phyloP scores from a whole-genome alignment of 1,140 invertebrate genomes.

The Daktulosphaira vitifoliae region DNA sequence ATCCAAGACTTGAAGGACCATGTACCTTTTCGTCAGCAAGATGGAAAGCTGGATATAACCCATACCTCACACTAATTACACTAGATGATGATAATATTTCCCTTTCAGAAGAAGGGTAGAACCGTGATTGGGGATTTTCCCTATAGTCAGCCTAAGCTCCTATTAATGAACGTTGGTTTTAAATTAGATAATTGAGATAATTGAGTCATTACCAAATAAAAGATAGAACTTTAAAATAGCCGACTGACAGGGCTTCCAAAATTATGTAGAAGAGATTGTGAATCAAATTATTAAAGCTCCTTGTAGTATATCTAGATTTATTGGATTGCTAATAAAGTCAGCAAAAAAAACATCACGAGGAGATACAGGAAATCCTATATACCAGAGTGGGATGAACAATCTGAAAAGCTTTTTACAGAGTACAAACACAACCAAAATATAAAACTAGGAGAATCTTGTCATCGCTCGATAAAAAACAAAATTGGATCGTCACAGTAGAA shows the following conservation, averaged over 20 bases:
- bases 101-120: not conserved
- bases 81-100: not conserved
- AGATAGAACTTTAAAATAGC: not conserved
- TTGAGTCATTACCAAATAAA: not conserved
- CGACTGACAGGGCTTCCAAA: not conserved
- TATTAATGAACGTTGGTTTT: not conserved
- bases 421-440: not conserved
- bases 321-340: not conserved
- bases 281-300: not conserved
- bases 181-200: not conserved
- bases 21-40: not conserved
- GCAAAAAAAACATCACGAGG: not conserved
- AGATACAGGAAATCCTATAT: not conserved
- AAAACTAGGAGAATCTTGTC: not conserved
- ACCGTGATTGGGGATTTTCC: not conserved
- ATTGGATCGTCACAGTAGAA: not conserved
- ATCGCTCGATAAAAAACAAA: slow-evolving; percentile 20
- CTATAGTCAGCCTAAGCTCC: not conserved
- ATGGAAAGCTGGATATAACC: not conserved
- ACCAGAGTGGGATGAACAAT: not conserved
- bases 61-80: not conserved
- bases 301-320: not conserved
- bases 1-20: not conserved
- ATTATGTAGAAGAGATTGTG: not conserved
- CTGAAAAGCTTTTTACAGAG: not conserved